phyloP scores from a whole-genome alignment of 2,113 vertebrate genomes.

The Corydoras sp. region DNA sequence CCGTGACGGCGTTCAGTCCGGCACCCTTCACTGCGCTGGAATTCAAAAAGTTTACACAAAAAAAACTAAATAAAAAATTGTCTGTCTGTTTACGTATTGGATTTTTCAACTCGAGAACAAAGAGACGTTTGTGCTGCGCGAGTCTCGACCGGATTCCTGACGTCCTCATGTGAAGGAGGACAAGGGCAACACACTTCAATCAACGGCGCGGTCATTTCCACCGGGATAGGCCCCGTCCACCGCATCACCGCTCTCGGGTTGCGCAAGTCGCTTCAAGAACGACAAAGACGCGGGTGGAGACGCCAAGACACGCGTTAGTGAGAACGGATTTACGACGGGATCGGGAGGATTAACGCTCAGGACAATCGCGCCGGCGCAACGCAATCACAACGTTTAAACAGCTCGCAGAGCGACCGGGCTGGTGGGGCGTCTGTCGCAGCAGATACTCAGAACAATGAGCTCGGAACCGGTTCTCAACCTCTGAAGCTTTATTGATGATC shows the following conservation, averaged over 20 bases:
- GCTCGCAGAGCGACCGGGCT: too few species aligned
- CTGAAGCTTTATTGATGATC: too few species aligned
- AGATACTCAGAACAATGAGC: too few species aligned
- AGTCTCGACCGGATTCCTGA: conserved; percentile 1
- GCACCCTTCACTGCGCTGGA: too few species aligned
- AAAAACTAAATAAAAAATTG: too few species aligned
- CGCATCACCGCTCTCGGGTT: conserved; percentile 1
- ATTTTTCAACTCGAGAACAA: conserved; percentile 16
- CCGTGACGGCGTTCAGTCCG: too few species aligned
- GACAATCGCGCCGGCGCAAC: neutral
- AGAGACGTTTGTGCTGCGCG: conserved; percentile 17
- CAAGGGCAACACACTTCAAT: conserved; percentile 36
- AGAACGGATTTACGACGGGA: neutral
- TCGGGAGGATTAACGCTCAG: too few species aligned
- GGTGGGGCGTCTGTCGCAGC: too few species aligned
- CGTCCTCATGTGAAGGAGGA: conserved; percentile 2
- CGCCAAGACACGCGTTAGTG: neutral
- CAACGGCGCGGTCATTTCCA: conserved; percentile 30
- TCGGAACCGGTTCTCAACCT: too few species aligned
- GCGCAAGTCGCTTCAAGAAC: neutral
- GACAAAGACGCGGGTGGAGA: neutral
- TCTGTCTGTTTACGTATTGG: too few species aligned
- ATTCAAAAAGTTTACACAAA: too few species aligned
- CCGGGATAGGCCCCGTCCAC: neutral
- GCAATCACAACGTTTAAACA: neutral